A percentile compares a stretch with the other conserved stretches of the same genome.
These are phyloP conservation scores for Polypterus bichir DNA, from an alignment of 2,113 vertebrate species.

Conservation along the genomic window DNA sequence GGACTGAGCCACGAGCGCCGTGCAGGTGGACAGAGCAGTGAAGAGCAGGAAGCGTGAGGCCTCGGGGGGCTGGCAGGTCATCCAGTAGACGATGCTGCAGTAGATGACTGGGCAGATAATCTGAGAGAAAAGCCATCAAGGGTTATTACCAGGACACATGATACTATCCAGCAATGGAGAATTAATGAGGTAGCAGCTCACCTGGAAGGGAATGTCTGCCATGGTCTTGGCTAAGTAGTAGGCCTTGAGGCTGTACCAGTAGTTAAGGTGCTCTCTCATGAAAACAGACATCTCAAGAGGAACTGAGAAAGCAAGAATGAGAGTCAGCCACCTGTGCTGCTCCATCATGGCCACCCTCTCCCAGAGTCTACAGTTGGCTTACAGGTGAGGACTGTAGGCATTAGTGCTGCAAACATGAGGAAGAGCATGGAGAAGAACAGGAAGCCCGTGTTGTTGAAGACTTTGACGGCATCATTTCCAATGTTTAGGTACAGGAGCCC, in stretches of 20 bases:
- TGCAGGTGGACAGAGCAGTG: slow-evolving; percentile 78
- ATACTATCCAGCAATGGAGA: too few relatives aligned
- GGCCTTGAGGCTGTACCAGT: slow-evolving; percentile 96
- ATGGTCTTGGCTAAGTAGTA: slow-evolving; percentile 95
- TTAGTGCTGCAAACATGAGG: slow-evolving; percentile 93
- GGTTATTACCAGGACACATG: too few relatives aligned
- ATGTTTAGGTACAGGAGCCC: slow-evolving; percentile 94
- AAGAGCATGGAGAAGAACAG: slow-evolving; percentile 99
- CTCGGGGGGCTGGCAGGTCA: slow-evolving; percentile 91
- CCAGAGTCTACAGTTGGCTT: slow-evolving; percentile 33
- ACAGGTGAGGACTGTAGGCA: slow-evolving; percentile 97
- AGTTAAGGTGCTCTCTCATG: slow-evolving; percentile 87
- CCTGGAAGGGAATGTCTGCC: slow-evolving; percentile 95
- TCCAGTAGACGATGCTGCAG: slow-evolving; percentile 97
- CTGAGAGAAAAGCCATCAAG: slow-evolving; percentile 23
- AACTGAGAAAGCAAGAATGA: slow-evolving; percentile 45
- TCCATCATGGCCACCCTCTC: not conserved
- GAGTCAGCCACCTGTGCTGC: not conserved
- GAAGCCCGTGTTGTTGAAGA: slow-evolving; percentile 97
- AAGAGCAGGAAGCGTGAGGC: slow-evolving; percentile 81
- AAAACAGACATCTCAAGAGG: slow-evolving; percentile 94
- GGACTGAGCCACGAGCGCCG: slow-evolving; percentile 86
- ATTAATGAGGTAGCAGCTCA: slow-evolving; percentile 29
- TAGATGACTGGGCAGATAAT: slow-evolving; percentile 85
- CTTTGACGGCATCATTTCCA: slow-evolving; percentile 88